phyloP scores from a whole-genome alignment of 2,113 vertebrate species.

The Poicephalus gulielmi region DNA sequence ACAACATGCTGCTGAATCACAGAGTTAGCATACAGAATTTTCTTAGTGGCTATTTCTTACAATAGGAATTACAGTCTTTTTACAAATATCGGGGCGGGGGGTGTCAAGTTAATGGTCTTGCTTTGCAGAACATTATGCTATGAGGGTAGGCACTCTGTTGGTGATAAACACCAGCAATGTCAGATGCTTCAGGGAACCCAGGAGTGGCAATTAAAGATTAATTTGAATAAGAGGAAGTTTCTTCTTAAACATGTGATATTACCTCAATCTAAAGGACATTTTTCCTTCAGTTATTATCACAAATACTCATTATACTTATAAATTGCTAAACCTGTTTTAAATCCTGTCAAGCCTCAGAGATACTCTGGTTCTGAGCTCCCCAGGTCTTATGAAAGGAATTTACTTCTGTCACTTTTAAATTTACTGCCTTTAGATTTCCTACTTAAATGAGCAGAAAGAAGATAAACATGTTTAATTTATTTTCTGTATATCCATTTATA shows the following conservation, averaged over 20 bases:
- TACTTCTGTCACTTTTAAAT: not conserved
- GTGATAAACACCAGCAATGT: not conserved
- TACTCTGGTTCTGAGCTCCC: not conserved
- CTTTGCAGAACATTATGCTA: not conserved
- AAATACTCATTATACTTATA: slow-evolving; percentile 7
- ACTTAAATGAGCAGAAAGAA: not conserved
- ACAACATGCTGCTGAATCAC: not conserved
- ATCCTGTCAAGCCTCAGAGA: not conserved
- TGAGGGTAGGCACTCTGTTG: not conserved
- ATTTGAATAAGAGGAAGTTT: slow-evolving; percentile 25
- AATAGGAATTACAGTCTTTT: not conserved
- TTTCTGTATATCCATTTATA: not conserved
- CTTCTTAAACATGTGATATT: slow-evolving; percentile 6
- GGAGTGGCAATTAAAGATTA: slow-evolving; percentile 25
- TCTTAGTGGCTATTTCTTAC: not conserved
- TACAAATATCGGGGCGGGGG: not conserved
- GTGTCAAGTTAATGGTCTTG: not conserved
- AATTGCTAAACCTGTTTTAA: not conserved
- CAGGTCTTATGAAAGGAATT: not conserved
- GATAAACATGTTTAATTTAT: not conserved
- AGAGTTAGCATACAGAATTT: not conserved
- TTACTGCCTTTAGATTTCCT: not conserved
- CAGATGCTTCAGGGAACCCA: slow-evolving; percentile 3
- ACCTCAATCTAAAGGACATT: not conserved
- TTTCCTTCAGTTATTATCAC: not conserved